These are phyloP conservation scores for Spatula clypeata DNA, from an alignment of 2,797 vertebrate species.

Conservation along the genomic window DNA sequence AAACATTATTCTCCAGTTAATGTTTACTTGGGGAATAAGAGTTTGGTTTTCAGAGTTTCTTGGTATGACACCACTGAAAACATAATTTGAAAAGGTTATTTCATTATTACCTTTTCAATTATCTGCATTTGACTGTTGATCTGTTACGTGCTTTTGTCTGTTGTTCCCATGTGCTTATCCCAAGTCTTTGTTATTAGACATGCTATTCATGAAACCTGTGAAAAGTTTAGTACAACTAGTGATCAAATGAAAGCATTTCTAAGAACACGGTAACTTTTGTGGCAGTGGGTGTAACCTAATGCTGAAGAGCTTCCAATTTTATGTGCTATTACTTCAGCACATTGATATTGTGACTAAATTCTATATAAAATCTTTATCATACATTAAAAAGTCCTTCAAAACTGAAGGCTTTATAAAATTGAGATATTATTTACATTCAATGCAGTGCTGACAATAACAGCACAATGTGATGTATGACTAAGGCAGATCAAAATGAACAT, in stretches of 20 bases:
- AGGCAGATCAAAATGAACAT: conserved; percentile 26
- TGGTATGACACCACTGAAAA: conserved; percentile 32
- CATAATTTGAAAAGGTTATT: conserved; percentile 52
- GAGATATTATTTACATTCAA: conserved; percentile 58
- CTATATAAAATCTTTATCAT: neutral
- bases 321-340: conserved; percentile 39
- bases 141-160: conserved; percentile 22
- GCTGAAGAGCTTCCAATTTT: neutral
- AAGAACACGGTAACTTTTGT: conserved; percentile 78
- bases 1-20: conserved; percentile 42
- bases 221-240: conserved; percentile 66
- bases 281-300: conserved; percentile 73
- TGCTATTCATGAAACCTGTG: conserved; percentile 72
- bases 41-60: conserved; percentile 17
- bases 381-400: conserved; percentile 25
- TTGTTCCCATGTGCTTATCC: conserved; percentile 36
- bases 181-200: conserved; percentile 45
- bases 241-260: conserved; percentile 68
- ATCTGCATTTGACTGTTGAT: conserved; percentile 33
- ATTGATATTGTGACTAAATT: conserved; percentile 55
- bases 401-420: conserved; percentile 43
- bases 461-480: conserved; percentile 55
- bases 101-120: conserved; percentile 66
- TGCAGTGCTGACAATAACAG: conserved; percentile 56
- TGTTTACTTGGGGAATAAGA: conserved; percentile 45